A percentile compares a stretch with the other conserved stretches of the same genome.
phyloP scores from a whole-genome alignment of 2,888 invertebrate genomes.

The Margaritifera margaritifera region DNA sequence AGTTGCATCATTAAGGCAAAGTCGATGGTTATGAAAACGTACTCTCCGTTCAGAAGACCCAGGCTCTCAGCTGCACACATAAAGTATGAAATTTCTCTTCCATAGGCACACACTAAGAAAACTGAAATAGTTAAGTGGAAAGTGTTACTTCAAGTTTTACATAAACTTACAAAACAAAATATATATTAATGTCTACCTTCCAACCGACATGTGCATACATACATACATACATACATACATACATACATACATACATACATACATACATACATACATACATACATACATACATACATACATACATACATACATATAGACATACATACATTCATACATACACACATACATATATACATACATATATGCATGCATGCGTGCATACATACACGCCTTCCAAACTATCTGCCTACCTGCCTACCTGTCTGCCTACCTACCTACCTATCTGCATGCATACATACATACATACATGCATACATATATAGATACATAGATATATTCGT shows the following conservation, averaged over 20 bases:
- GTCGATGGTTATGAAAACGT: slow-evolving; percentile 58
- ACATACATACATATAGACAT: neutral
- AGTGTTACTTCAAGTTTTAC: neutral
- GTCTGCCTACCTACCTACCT: too few species aligned
- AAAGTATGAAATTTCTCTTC: slow-evolving; percentile 46
- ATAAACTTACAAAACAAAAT: too few species aligned
- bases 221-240: neutral
- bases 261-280: neutral
- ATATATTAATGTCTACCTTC: neutral
- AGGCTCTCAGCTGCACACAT: slow-evolving; percentile 50
- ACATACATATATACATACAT: too few species aligned
- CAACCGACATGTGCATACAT: neutral
- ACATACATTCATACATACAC: too few species aligned
- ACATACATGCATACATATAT: too few species aligned
- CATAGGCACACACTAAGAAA: slow-evolving; percentile 56
- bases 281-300: neutral
- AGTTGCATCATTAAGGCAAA: slow-evolving; percentile 34
- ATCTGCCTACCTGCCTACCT: too few species aligned
- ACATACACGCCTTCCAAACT: too few species aligned
- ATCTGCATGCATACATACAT: too few species aligned
- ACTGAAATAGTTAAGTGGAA: slow-evolving; percentile 33
- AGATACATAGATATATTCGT: too few species aligned
- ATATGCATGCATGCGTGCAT: too few species aligned
- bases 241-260: slow-evolving; percentile 5
- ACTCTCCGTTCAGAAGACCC: slow-evolving; percentile 47